Conservation (phyloP, 2,888 invertebrate genomes). For the Lepas anatifera region DNA sequence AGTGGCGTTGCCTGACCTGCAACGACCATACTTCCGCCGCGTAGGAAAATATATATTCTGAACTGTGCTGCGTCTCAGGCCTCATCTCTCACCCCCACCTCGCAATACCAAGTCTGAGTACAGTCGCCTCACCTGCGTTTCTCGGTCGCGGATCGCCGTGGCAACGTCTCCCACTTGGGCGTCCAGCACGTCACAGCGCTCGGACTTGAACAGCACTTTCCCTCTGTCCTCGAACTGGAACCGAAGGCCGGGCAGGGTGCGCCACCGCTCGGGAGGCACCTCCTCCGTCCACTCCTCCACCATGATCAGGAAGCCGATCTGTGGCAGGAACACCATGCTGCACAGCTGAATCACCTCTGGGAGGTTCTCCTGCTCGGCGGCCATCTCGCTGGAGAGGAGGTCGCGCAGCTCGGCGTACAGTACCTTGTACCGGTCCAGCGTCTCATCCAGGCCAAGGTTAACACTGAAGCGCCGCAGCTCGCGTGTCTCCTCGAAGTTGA, state of each 20-base stretch:
- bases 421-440: constrained; percentile 40
- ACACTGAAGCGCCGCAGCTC: constrained; percentile 2
- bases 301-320: constrained; percentile 57
- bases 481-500: constrained; percentile 1
- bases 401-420: constrained; percentile 54
- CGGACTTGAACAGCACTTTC: constrained; percentile 56
- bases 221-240: constrained; percentile 50
- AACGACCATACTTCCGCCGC: too few species aligned
- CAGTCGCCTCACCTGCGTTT: too few species aligned
- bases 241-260: constrained; percentile 47
- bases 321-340: constrained; percentile 54
- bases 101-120: too few species aligned
- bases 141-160: not conserved
- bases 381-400: constrained; percentile 56
- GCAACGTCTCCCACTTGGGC: not conserved
- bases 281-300: not conserved
- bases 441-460: not conserved
- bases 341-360: constrained; percentile 45
- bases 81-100: too few species aligned
- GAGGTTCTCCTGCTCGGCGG: constrained; percentile 52
- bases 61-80: too few species aligned
- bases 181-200: constrained; percentile 38
- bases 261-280: not conserved
- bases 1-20: too few species aligned
- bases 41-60: too few species aligned